Evolutionary conservation across 2,888 invertebrate genomes (phyloP).

Genomic region (Platypus cylindrus): DNA sequence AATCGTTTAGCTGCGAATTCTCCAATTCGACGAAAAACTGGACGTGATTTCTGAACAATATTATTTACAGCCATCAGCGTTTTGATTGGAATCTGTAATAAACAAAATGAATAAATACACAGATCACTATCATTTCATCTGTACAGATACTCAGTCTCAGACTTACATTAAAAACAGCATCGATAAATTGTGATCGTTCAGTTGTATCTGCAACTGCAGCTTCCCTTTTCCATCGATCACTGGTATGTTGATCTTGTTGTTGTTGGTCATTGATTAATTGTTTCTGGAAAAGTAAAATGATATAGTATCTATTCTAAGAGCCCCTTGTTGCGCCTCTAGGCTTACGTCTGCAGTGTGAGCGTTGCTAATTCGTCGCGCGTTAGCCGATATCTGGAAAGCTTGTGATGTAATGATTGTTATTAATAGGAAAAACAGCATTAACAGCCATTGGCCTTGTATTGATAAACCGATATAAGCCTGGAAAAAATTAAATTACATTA

Average conservation of each 20-base stretch:
- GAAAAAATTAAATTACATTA: too few species aligned
- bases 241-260: conserved; percentile 21
- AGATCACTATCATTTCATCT: conserved; percentile 5
- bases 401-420: too few species aligned
- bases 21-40: conserved; percentile 26
- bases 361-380: too few species aligned
- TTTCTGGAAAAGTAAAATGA: not conserved
- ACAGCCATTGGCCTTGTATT: too few species aligned
- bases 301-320: not conserved
- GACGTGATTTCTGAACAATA: conserved; percentile 29
- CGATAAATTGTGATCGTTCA: conserved; percentile 28
- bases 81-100: conserved; percentile 32
- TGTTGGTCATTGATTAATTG: not conserved
- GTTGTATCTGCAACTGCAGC: conserved; percentile 22
- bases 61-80: conserved; percentile 31
- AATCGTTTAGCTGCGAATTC: conserved; percentile 23
- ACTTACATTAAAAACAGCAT: conserved; percentile 34
- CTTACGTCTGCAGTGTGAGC: too few species aligned
- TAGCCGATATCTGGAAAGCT: too few species aligned
- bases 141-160: conserved; percentile 10
- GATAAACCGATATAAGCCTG: too few species aligned
- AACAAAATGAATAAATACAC: conserved; percentile 1
- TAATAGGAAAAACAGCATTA: too few species aligned
- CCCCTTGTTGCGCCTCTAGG: too few species aligned
- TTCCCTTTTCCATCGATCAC: conserved; percentile 27